Evolutionary conservation across 1,140 invertebrate genomes (phyloP).

Genomic region (Drosophila sp.): DNA sequence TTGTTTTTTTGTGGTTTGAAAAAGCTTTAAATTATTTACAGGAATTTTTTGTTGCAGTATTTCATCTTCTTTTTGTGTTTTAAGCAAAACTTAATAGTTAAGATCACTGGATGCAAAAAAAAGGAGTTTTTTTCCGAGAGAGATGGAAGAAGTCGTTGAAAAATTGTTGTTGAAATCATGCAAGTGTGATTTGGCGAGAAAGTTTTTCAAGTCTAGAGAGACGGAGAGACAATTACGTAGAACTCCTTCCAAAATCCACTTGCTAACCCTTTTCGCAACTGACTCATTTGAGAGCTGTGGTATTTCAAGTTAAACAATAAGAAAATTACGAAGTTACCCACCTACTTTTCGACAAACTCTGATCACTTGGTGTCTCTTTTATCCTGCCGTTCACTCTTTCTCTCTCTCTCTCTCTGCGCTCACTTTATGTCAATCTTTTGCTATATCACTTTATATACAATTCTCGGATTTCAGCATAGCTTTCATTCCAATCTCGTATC

Average conservation of each 20-base stretch:
- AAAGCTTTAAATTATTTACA: conserved; percentile 65
- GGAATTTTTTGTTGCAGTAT: conserved; percentile 40
- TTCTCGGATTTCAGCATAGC: conserved; percentile 11
- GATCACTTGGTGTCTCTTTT: background rate
- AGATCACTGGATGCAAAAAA: conserved; percentile 75
- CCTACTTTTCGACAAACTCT: no score
- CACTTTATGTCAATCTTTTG: no score
- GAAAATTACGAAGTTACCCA: no score
- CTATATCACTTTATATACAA: conserved; percentile 21
- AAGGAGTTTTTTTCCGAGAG: conserved; percentile 30
- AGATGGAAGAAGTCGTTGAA: background rate
- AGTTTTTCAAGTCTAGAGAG: no score
- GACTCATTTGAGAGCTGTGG: no score
- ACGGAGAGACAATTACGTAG: no score
- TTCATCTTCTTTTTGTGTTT: conserved; percentile 47
- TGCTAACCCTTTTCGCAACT: no score
- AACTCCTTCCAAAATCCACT: background rate
- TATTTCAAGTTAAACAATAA: no score
- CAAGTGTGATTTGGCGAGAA: no score
- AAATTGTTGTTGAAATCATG: background rate
- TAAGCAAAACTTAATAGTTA: conserved; percentile 69
- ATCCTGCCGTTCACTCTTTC: background rate
- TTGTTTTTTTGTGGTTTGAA: conserved; percentile 5
- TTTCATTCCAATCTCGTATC: conserved; percentile 15
- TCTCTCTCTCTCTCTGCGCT: no score